phyloP scores from a whole-genome alignment of 2,888 invertebrate genomes.

The Agonopterix alstromeriana region DNA sequence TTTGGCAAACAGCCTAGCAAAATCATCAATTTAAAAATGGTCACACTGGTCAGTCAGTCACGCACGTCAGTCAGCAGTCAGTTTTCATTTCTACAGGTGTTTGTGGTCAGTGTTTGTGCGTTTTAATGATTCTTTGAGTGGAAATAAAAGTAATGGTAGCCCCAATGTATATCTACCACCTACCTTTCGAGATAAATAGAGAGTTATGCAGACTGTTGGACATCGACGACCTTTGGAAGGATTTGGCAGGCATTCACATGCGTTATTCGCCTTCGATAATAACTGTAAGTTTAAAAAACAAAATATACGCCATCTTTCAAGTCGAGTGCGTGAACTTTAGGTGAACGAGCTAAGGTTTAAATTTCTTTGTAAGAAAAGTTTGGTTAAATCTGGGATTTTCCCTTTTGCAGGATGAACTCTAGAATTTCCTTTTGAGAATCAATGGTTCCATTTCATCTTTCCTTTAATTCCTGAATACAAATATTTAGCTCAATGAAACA shows the following conservation, averaged over 20 bases:
- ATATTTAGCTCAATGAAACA: too few species aligned
- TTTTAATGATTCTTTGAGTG: neutral
- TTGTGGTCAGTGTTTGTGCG: neutral
- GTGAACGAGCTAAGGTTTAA: too few species aligned
- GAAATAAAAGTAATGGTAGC: constrained; percentile 7
- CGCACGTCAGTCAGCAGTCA: neutral
- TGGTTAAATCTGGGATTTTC: constrained; percentile 28
- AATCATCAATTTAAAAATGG: too few species aligned
- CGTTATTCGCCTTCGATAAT: constrained; percentile 78
- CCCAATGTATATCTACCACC: constrained; percentile 80
- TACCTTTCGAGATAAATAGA: constrained; percentile 82
- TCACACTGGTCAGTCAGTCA: neutral
- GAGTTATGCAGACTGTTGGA: constrained; percentile 87
- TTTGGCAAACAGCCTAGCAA: too few species aligned
- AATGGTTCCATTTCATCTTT: too few species aligned
- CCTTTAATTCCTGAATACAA: too few species aligned
- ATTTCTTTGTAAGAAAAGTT: too few species aligned
- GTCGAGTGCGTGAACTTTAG: too few species aligned
- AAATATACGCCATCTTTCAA: neutral
- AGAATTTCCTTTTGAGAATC: too few species aligned
- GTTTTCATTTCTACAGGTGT: constrained; percentile 6
- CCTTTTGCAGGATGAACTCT: constrained; percentile 12
- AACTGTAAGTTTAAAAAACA: constrained; percentile 52
- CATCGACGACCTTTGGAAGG: constrained; percentile 86
- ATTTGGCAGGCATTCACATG: constrained; percentile 82